Percentiles rank a stretch among this genome's conserved stretches.
phyloP scores from a whole-genome alignment of 1,140 invertebrate species.

The Drosophila arizonae region DNA sequence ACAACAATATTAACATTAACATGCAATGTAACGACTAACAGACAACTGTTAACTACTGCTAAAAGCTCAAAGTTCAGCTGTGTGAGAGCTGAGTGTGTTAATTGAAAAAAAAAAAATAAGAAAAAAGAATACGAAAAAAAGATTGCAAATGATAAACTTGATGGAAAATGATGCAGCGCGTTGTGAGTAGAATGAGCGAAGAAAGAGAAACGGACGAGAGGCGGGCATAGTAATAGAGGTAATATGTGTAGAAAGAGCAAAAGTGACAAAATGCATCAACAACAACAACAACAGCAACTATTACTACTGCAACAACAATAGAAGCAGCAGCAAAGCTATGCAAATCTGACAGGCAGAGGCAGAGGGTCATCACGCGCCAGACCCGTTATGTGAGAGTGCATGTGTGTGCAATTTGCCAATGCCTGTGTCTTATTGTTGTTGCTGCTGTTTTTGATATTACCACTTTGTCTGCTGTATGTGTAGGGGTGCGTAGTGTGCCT shows the following conservation, averaged over 20 bases:
- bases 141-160: conserved; percentile 74
- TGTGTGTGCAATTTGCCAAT: conserved; percentile 18
- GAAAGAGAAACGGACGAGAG: conserved; percentile 37
- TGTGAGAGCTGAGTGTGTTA: conserved; percentile 63
- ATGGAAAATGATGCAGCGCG: conserved; percentile 58
- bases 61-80: conserved; percentile 50
- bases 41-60: conserved; percentile 65
- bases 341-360: conserved; percentile 1
- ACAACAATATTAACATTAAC: conserved; percentile 49
- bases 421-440: conserved; percentile 27
- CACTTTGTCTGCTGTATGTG: conserved; percentile 40
- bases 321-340: not conserved
- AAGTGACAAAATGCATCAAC: conserved; percentile 15
- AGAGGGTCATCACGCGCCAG: conserved; percentile 27
- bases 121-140: conserved; percentile 34
- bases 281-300: conserved; percentile 12
- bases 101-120: conserved; percentile 37
- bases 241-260: conserved; percentile 16
- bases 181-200: conserved; percentile 51
- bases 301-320: conserved; percentile 10
- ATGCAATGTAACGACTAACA: conserved; percentile 56
- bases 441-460: conserved; percentile 19
- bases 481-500: conserved; percentile 25
- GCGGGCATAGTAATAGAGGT: conserved; percentile 36
- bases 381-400: conserved; percentile 17